Evolutionary conservation across 2,113 vertebrate genomes (phyloP).

Genomic region (Ellobius talpinus): DNA sequence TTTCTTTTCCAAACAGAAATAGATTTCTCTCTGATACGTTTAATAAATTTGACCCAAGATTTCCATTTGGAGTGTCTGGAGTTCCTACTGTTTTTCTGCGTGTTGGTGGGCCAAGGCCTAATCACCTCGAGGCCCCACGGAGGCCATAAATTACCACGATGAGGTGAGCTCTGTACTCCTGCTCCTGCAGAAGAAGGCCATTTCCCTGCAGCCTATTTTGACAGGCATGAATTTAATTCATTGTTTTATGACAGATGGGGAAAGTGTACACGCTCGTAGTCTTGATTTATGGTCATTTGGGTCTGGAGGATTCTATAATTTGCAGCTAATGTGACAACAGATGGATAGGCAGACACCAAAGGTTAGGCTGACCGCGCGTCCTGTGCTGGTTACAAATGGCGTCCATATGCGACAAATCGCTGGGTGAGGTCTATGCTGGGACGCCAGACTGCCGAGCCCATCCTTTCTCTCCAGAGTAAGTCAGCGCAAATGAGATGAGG

Average conservation of each 20-base stretch:
- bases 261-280: constrained; percentile 94
- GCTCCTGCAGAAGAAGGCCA: constrained; percentile 92
- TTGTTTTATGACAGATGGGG: constrained; percentile 99
- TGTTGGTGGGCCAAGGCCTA: constrained; percentile 99
- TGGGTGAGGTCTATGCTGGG: constrained; percentile 89
- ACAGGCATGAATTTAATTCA: constrained; percentile 98
- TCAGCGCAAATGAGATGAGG: constrained; percentile 43
- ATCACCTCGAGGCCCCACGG: constrained; percentile 96
- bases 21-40: constrained; percentile 96
- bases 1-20: constrained; percentile 96
- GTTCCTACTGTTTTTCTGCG: constrained; percentile 99
- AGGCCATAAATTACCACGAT: constrained; percentile 98
- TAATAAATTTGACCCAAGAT: constrained; percentile 98
- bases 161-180: constrained; percentile 98
- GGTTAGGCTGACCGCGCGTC: constrained; percentile 92
- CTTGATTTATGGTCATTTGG: constrained; percentile 98
- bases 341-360: constrained; percentile 97
- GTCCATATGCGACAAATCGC: constrained; percentile 94
- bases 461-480: constrained; percentile 21
- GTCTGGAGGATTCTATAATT: constrained; percentile 98
- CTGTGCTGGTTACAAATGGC: constrained; percentile 93
- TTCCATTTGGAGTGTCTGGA: constrained; percentile 97
- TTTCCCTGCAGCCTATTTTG: constrained; percentile 95
- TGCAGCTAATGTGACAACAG: constrained; percentile 98
- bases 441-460: not conserved